phyloP scores from a whole-genome alignment of 2,888 invertebrate genomes.

The Dryocosmus kuriphilus region DNA sequence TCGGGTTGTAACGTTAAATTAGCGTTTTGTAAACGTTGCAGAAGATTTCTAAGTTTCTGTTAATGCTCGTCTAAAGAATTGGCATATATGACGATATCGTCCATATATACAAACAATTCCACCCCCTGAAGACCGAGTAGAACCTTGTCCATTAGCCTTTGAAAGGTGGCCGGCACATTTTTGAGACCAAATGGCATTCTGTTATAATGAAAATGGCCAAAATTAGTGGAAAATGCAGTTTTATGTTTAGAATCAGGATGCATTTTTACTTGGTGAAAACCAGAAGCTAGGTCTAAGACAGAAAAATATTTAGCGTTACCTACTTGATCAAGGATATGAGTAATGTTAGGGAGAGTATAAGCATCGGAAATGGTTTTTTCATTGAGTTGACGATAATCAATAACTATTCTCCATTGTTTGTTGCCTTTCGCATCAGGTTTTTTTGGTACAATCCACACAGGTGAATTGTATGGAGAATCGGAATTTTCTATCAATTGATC shows the following conservation, averaged over 20 bases:
- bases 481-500: background rate
- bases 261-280: background rate
- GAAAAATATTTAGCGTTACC: background rate
- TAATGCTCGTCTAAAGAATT: background rate
- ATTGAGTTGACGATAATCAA: background rate
- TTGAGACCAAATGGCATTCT: background rate
- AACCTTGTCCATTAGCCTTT: background rate
- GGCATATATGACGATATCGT: constrained; percentile 4
- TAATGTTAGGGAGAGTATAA: background rate
- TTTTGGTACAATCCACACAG: background rate
- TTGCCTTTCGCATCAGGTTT: background rate
- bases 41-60: background rate
- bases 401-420: background rate
- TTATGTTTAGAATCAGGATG: background rate
- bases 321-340: background rate
- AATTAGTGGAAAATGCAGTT: background rate
- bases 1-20: constrained; percentile 44
- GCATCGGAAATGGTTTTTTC: background rate
- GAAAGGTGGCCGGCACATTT: background rate
- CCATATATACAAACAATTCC: background rate
- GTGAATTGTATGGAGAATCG: background rate
- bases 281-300: background rate
- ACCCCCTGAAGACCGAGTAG: background rate
- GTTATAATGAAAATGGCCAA: background rate
- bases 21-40: constrained; percentile 46